Evolutionary conservation across 1,140 invertebrate genomes (phyloP).

Genomic region (Bombus waltoni): DNA sequence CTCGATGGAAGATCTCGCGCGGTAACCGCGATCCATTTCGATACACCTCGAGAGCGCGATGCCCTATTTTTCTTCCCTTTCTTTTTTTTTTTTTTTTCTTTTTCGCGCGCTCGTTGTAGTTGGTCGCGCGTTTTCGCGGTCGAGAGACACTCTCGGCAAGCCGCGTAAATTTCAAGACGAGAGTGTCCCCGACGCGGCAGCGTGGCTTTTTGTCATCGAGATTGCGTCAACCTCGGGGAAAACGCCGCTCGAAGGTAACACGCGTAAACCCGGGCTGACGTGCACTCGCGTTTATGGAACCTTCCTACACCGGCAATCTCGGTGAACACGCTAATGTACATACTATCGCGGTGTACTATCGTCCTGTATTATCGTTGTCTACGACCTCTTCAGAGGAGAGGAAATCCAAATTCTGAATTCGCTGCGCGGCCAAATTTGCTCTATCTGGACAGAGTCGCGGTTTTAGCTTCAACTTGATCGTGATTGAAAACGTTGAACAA

Average conservation of each 20-base stretch:
- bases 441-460: not conserved
- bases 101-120: not conserved
- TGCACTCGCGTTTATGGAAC: not conserved
- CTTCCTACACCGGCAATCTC: not conserved
- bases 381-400: not conserved
- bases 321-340: slow-evolving; percentile 13
- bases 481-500: not conserved
- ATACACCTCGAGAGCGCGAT: not conserved
- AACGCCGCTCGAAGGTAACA: not conserved
- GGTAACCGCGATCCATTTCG: slow-evolving; percentile 6
- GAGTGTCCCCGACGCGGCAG: not conserved
- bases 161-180: slow-evolving; percentile 10
- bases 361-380: no score
- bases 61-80: not conserved
- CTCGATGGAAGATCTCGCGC: not conserved
- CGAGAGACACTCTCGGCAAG: slow-evolving; percentile 4
- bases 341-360: not conserved
- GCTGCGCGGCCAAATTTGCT: not conserved
- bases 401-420: not conserved
- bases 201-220: slow-evolving; percentile 18
- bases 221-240: no score
- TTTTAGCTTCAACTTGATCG: not conserved
- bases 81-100: not conserved
- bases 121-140: slow-evolving; percentile 1
- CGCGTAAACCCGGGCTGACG: not conserved